Evolutionary conservation across 2,888 invertebrate species (phyloP).

Genomic region (Ophion obscuratus): DNA sequence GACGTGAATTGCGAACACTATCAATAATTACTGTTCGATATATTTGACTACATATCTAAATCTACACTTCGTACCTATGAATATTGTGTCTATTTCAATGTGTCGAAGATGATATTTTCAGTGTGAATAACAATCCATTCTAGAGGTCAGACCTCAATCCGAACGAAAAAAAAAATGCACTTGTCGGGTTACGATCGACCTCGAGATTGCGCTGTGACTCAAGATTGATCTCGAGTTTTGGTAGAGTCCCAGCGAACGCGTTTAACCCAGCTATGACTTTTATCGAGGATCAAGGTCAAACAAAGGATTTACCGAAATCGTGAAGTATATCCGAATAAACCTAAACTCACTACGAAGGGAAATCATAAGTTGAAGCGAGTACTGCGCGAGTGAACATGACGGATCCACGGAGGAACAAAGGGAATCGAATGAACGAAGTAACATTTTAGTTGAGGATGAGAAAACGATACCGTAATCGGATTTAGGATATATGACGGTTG

Average conservation of each 20-base stretch:
- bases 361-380: constrained; percentile 2
- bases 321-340: neutral
- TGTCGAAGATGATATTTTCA: neutral
- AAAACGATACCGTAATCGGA: constrained; percentile 84
- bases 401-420: constrained; percentile 17
- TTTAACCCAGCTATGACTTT: neutral
- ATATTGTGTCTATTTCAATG: too few relatives aligned
- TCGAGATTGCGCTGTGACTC: neutral
- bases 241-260: neutral
- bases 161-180: neutral
- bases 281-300: neutral
- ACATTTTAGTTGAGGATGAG: constrained; percentile 44
- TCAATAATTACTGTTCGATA: too few relatives aligned
- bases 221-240: neutral
- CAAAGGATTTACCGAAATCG: neutral
- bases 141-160: neutral
- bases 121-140: neutral
- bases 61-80: too few relatives aligned
- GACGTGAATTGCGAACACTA: too few relatives aligned
- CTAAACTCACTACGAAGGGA: neutral
- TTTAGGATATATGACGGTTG: constrained; percentile 86
- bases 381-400: constrained; percentile 18
- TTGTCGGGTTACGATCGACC: neutral
- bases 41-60: too few relatives aligned
- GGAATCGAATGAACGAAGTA: constrained; percentile 6